Conservation (phyloP, 2,113 vertebrate genomes). For the Osmerus mordax region DNA sequence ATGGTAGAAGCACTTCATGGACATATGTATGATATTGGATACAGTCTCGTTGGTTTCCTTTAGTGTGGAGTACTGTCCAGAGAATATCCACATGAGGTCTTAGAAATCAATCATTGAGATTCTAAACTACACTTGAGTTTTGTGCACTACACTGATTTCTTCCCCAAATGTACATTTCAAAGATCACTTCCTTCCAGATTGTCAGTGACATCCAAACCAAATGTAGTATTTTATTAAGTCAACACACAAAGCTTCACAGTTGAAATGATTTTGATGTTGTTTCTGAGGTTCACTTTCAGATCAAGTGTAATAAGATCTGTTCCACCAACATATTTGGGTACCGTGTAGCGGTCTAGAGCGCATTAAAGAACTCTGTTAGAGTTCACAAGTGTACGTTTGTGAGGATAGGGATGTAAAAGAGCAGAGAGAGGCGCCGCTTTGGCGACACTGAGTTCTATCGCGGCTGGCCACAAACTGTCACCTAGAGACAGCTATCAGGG, state of each 20-base stretch:
- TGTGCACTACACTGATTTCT: background rate
- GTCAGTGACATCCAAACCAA: background rate
- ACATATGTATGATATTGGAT: conserved; percentile 23
- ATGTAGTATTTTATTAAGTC: conserved; percentile 3
- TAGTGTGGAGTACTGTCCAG: conserved; percentile 1
- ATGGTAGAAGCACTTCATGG: conserved; percentile 26
- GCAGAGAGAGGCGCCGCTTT: conserved; percentile 4
- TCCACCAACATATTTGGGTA: conserved; percentile 1
- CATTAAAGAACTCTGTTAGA: conserved; percentile 2
- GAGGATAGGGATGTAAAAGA: background rate
- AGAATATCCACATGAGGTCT: conserved; percentile 11
- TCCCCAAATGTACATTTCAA: background rate
- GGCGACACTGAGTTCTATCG: conserved; percentile 17
- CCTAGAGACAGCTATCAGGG: conserved; percentile 26
- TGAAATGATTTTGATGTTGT: background rate
- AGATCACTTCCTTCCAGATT: background rate
- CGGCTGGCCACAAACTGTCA: conserved; percentile 18
- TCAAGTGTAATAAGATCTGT: background rate
- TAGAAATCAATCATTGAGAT: background rate
- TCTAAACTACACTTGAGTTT: background rate
- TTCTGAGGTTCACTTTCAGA: background rate
- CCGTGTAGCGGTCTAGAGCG: background rate
- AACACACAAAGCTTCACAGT: background rate
- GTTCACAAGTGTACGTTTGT: conserved; percentile 9
- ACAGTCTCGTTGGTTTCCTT: conserved; percentile 24